These are phyloP conservation scores for Cataglyphis albicans DNA, from an alignment of 2,888 invertebrate genomes.

Conservation along the genomic window DNA sequence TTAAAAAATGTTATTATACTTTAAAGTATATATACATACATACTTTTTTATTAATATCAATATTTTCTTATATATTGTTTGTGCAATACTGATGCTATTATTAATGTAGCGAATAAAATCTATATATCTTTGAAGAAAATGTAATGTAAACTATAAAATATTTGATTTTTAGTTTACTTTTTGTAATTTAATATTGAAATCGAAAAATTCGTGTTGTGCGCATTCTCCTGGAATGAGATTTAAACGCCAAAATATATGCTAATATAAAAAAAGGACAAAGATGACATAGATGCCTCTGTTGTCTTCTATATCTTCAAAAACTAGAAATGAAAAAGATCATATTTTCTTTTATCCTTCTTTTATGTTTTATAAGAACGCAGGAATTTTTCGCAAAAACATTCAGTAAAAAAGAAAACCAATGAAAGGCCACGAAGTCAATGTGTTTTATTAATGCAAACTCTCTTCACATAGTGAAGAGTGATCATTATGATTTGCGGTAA, in stretches of 20 bases:
- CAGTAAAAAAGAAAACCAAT: not conserved
- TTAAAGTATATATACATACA: not conserved
- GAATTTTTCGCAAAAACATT: not conserved
- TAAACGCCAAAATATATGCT: conserved; percentile 44
- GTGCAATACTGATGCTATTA: not conserved
- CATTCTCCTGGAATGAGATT: conserved; percentile 54
- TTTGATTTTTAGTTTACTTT: not conserved
- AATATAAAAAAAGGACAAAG: conserved; percentile 28
- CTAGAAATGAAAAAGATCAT: not conserved
- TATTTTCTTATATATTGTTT: not conserved
- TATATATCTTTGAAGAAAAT: not conserved
- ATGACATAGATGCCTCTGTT: conserved; percentile 61
- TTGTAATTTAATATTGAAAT: not conserved
- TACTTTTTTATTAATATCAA: not conserved
- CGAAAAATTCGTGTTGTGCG: not conserved
- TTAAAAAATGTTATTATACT: conserved; percentile 1
- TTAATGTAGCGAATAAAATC: not conserved
- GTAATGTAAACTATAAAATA: not conserved
- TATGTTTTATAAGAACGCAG: not conserved
- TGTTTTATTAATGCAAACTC: conserved; percentile 15
- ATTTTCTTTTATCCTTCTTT: not conserved
- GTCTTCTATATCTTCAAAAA: conserved; percentile 23
- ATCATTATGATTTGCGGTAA: conserved; percentile 68
- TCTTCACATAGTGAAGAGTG: conserved; percentile 49
- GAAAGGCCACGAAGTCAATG: not conserved